Base-by-base conservation (phyloP, 2,797 vertebrate species). In the Oreortyx pictus region DNA sequence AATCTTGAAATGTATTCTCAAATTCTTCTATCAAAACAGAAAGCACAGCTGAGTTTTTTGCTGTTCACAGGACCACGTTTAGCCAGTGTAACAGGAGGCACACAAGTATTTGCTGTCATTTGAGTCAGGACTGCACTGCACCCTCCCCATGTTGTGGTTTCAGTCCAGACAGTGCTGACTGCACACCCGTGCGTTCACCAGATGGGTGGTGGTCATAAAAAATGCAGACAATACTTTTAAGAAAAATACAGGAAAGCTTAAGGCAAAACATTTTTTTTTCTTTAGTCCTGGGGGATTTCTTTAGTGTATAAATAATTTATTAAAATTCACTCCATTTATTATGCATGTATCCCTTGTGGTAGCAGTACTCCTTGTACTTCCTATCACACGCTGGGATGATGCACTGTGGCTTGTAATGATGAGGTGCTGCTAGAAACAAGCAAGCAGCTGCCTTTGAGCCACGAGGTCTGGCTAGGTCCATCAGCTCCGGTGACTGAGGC, bases 211-310 rank as follows among this genome's bases (percentile, higher is more conserved):
- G 46, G 74, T 88, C 80, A 76, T 95, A 22, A 95, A 91, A 94
- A 89, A 92, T 86, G 57, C 64, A 94, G 71, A n/a, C 3, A 3
- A 18, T 43, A 73, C 84, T 88, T 80, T 89, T 11, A 93, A 83
- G 73, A 88, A 86, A 90, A 89, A 83, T 89, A 78, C 74, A 93
- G 86, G 90, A 79, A 90, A 89, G 90, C 84, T 94, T 77, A 89
- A 76, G 70, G 94, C 52, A 67, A 90, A 94, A 93, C 89, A 82
- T 88, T 94, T 92, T 95, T 93, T 92, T 41, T 41, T 39, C 13
- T 41, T 37, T 37, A 37, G 76, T 64, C 92, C 93, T 81, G 82
- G 37, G 52, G 37, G 74, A 84, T 88, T 94, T 96, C 39, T 94
- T 78, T 70, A 67, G 61, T 66, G 25, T 76, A 88, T 94, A 64